Evolutionary conservation across 2,797 vertebrate species (phyloP), one percentile per base, ranked within the genome.

Genomic region (Pterois miles): DNA sequence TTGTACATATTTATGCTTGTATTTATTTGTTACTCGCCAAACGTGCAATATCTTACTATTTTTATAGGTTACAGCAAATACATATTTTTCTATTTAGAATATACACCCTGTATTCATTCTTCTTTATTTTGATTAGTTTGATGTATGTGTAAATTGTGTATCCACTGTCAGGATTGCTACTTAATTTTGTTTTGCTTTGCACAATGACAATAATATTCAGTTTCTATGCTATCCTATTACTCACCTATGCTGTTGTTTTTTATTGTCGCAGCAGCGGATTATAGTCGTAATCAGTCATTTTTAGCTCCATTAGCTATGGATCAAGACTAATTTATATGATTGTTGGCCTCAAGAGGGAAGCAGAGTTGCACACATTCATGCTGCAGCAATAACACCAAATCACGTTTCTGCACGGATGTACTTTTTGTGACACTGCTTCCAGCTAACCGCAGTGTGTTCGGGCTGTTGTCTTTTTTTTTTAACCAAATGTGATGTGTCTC

Each of bases 321-420:
- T 23, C 10, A 6, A 13, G 11, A n/a, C 43, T 56, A 13, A 3
- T 57, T 65, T 67, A 7, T 25, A 8, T 31, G 20, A 50, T 5
- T 60, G 2, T 38, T 68, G 7, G 36, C 34, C 48, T 40, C 29
- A 27, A 67, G 48, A 57, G 56, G 71, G 62, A 31, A 58, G 53
- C 70, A 74, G 23, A 65, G 50, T 22, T 22, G 52, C 38, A 13
- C 18, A 22, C 6, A 62, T 62, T 56, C 8, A 14, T 16, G 20
- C 25, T 63, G 34, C 46, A 31, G 18, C 8, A 62, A 33, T 18
- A 57, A 36, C n/a, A 36, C 11, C 4, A 33, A 63, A 64, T 20
- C 9, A 43, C 23, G 62, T 85, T 89, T 76, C 80, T 59, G 22
- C 64, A 84, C 84, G 86, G 78, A 79, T 3, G 5, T 3, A 70